These are phyloP conservation scores for Cottus gobio DNA, from an alignment of 2,113 vertebrate species.

Conservation along the genomic window DNA sequence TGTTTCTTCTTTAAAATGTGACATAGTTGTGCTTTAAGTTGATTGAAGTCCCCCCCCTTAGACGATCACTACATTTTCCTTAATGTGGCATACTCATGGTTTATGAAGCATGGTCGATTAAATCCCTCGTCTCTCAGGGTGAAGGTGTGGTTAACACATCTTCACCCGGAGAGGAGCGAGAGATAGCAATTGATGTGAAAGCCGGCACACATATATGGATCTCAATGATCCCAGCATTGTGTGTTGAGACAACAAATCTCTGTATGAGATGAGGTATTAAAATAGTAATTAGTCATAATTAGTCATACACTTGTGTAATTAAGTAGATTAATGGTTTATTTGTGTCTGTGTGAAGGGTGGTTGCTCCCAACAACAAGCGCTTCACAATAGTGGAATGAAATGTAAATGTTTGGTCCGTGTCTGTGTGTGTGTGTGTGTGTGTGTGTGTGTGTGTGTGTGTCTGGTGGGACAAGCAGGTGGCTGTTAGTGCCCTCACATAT, in stretches of 20 bases:
- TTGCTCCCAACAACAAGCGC: constrained; percentile 33
- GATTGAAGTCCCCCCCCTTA: not conserved
- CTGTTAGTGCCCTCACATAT: constrained; percentile 45
- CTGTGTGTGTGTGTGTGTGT: constrained; percentile 21
- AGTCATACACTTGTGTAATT: not conserved
- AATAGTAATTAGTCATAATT: not conserved
- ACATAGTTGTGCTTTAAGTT: not conserved
- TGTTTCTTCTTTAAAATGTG: not conserved
- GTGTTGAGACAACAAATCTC: not conserved
- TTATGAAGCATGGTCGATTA: no score
- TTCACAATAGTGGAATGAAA: constrained; percentile 68
- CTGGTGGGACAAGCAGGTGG: constrained; percentile 65
- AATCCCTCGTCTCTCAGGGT: not conserved
- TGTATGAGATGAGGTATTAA: not conserved
- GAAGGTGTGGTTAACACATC: not conserved
- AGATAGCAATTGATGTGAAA: not conserved
- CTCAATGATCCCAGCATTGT: not conserved
- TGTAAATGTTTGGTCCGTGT: constrained; percentile 66
- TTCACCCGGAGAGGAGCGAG: not conserved
- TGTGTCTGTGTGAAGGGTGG: constrained; percentile 3
- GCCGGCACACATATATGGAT: not conserved
- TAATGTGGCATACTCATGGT: not conserved
- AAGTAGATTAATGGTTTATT: not conserved
- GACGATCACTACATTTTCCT: not conserved
- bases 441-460: constrained; percentile 20